phyloP scores from a whole-genome alignment of 2,888 invertebrate species.

The Lampropteryx suffumata region DNA sequence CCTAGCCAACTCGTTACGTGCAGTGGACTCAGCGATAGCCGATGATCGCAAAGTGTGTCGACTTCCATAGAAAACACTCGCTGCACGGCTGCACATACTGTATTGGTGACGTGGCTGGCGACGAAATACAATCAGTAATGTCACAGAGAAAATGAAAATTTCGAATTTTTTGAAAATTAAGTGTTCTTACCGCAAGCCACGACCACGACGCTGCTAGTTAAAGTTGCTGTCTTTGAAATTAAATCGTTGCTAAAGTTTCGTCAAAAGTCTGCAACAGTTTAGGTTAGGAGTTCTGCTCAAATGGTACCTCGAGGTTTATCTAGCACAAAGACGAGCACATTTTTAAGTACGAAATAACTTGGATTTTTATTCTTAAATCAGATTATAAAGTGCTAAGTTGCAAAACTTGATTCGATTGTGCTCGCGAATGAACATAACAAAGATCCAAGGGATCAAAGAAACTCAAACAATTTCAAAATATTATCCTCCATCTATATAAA shows the following conservation, averaged over 20 bases:
- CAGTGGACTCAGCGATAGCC: conserved; percentile 29
- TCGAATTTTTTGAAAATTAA: no score
- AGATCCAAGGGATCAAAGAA: conserved; percentile 26
- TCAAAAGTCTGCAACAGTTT: no score
- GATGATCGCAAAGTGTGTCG: conserved; percentile 26
- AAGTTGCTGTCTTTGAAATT: no score
- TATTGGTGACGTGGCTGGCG: conserved; percentile 12
- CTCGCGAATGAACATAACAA: conserved; percentile 17
- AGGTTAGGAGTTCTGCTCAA: no score
- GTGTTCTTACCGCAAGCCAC: no score
- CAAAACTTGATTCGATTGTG: conserved; percentile 13
- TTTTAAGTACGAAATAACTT: no score
- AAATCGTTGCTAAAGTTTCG: no score
- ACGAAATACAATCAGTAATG: conserved; percentile 16
- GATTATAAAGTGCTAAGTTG: conserved; percentile 4
- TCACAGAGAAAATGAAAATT: not conserved
- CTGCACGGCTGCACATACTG: conserved; percentile 21
- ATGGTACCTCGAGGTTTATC: no score
- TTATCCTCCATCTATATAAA: conserved; percentile 47
- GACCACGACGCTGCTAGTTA: no score
- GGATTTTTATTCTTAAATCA: no score
- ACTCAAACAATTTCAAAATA: conserved; percentile 42
- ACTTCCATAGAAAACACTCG: conserved; percentile 27
- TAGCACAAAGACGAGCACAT: no score
- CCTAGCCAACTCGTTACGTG: conserved; percentile 29